Evolutionary conservation across 2,797 vertebrate genomes (phyloP), one percentile per base, ranked within the genome.

Genomic region (Limnodromus scolopaceus): DNA sequence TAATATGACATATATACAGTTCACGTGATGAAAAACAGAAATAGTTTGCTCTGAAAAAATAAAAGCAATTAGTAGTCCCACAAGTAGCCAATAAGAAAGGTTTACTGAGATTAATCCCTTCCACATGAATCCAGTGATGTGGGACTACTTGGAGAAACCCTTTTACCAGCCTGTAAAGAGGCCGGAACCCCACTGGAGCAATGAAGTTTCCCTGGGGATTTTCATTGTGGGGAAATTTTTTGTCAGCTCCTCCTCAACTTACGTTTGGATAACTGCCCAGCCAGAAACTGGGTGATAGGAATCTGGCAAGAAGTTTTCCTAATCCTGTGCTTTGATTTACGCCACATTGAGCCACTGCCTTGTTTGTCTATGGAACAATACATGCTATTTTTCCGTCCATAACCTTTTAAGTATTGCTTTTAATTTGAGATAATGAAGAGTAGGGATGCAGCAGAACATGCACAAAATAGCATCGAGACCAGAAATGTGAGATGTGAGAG

Each of bases 391-490:
- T 54, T 12, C 12, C 11, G 8, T 28, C 27, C 3, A 3, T 58
- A 38, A 38, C 12, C 65, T 79, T 30, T 43, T 10, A 63, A 82
- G 6, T 36, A 8, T 49, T 60, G n/a, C 10, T 71, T 77, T 27
- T 46, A 54, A 13, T 83, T 46, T 34, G 51, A n/a, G 13, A 23
- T 5, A 49, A 30, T 36, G 48, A 88, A 38, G 28, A 68, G 8
- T 11, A 39, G 10, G 6, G 4, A 18, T 36, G 41, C 20, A 58
- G 46, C 13, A 58, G 46, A 70, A 71, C 15, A 18, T 27, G 13
- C 18, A 36, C 19, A 7, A 64, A 87, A 77, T 48, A 64, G 3
- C 13, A 11, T 9, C 0, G 0, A 51, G 38, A 10, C 19, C 58
- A 39, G 36, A 82, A 93, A 63, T 0, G 0, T 23, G 70, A 64